Conservation (phyloP, 2,113 vertebrate genomes). For the Bos javanicus region DNA sequence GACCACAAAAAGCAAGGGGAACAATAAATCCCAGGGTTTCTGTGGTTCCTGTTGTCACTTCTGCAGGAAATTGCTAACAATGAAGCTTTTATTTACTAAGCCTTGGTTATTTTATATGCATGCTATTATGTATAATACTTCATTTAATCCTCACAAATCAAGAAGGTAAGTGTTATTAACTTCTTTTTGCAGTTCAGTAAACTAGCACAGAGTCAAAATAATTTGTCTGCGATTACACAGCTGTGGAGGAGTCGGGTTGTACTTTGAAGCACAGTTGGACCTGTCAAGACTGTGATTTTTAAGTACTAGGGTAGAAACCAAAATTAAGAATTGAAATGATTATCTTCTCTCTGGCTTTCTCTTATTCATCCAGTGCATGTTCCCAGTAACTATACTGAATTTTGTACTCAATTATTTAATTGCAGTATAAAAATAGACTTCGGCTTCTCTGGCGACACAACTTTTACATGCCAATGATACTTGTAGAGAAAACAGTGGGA, state of each 20-base stretch:
- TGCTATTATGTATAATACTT: background rate
- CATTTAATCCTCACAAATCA: background rate
- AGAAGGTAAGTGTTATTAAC: background rate
- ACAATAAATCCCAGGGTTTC: background rate
- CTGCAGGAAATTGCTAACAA: background rate
- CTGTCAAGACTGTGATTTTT: background rate
- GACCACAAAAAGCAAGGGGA: background rate
- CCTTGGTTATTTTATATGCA: background rate
- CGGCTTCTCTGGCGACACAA: background rate
- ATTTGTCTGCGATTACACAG: background rate
- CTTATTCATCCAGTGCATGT: background rate
- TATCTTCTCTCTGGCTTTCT: background rate
- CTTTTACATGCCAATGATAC: background rate
- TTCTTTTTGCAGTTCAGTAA: background rate
- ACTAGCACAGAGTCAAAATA: background rate
- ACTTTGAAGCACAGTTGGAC: background rate
- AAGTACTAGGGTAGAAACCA: background rate
- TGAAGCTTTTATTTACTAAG: background rate
- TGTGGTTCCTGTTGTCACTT: background rate
- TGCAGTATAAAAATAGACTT: background rate
- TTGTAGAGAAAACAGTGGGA: background rate
- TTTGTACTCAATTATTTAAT: background rate
- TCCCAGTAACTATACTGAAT: background rate
- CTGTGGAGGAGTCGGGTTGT: background rate
- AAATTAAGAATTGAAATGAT: background rate